Base-by-base conservation (phyloP, 2,113 vertebrate species). In the Melanerpes aurifrons region DNA sequence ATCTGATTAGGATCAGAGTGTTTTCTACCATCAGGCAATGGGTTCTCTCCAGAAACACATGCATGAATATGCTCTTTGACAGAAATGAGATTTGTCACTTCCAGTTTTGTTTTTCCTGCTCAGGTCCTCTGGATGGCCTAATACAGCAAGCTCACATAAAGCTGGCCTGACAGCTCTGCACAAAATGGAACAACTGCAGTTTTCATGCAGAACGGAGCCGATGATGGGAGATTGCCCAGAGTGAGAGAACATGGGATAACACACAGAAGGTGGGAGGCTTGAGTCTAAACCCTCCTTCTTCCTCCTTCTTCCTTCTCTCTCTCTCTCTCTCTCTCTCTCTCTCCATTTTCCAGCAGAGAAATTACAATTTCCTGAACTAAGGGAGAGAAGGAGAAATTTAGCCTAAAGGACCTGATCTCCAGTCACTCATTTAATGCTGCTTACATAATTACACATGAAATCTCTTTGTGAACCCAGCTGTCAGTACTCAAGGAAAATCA, bases 111-210 rank as follows among this genome's bases (percentile, higher is more conserved):
- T 43, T 69, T 58, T 67, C 25, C 64, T 0, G 0, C 72, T 80
- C 28, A 6, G 0, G 0, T 74, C 8, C n/a, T 72, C 4, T 32
- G 12, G n/a, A 29, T 25, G 26, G 35, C 67, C 50, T 67, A n/a
- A 85, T 6, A 47, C 7, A 71, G 73, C 59, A 82, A 25, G 72
- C 53, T 80, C 53, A 61, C 0, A 1, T 3, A 69, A 57, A 58
- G 58, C 26, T 54, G 48, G 35, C 24, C 73, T 29, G 17, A n/a
- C 0, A 82, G 83, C 73, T 72, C 50, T 67, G 64, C 61, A 80
- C 0, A 3, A 76, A 67, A 73, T 3, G 53, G 79, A 77, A 47
- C 43, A 50, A 84, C 10, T 37, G 66, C 81, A 88, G 50, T 3
- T 7, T 53, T 45, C 45, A 29, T 28, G 59, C 87, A 82, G 77